Base-by-base conservation (phyloP, 1,140 invertebrate species). In the Berghia stephanieae region DNA sequence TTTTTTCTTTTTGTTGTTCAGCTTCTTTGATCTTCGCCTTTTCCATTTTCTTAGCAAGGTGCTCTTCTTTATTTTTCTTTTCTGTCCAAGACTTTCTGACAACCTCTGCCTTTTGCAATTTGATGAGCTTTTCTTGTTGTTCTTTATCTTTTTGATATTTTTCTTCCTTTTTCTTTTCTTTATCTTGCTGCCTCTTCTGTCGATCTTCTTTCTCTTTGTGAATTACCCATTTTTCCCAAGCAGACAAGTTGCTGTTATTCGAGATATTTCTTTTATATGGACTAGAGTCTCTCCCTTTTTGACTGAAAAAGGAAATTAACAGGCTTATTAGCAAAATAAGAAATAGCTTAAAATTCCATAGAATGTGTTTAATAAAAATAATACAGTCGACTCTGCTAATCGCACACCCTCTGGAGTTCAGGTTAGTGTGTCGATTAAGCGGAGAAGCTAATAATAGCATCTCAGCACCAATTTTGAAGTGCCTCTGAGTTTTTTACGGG, bases 151-250 rank as follows among this genome's bases (percentile, higher is more conserved):
- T 82, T 44, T 81, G 55, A 31, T 69, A 24, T 79, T 81, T 80
- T 27, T 79, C 75, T 70, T 82, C 78, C 67, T 71, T 78, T 68
- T 83, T 82, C 40, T 81, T 78, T 60, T 71, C 63, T 24, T 40
- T 77, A 43, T 83, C 79, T 73, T 78, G 69, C 49, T 79, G 78
- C 52, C 76, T 80, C 57, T 80, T 83, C 31, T 81, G 18, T 46
- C 81, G 75, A 57, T 84, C 84, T 27, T 80, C 78, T 76, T 83
- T 83, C 5, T 81, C 82, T 76, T 87, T 87, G n/a, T 81, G 43
- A 42, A 87, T 83, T 0, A 87, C 63, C 86, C 86, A 87, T 55
- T 82, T 78, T 81, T 85, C 85, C 85, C 85, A 86, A 42, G 86
- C 77, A 16, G 85, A 86, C 57, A 87, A 43, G 0, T 74, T 52